Evolutionary conservation across 2,797 vertebrate genomes (phyloP).

Genomic region (Onychomys arenicola): DNA sequence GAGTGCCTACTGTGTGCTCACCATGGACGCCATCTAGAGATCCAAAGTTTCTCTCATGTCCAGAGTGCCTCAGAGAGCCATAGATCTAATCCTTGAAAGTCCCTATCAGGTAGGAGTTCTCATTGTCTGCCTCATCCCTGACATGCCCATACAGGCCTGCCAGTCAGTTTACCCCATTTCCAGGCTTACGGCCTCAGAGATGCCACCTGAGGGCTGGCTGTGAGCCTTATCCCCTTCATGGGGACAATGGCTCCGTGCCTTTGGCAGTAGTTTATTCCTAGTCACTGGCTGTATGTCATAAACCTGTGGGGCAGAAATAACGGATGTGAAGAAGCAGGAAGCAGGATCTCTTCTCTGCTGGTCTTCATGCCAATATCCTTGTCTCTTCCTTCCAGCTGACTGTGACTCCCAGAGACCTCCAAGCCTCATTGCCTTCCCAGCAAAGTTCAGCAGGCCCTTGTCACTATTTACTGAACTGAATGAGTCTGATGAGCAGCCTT

Average conservation of each 20-base stretch:
- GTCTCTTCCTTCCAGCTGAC: not conserved
- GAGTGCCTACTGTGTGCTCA: not conserved
- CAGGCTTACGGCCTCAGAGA: not conserved
- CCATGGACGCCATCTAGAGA: not conserved
- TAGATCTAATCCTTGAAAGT: not conserved
- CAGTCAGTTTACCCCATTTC: no score
- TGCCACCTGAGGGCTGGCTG: not conserved
- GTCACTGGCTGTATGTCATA: not conserved
- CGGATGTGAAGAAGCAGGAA: not conserved
- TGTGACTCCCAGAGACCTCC: not conserved
- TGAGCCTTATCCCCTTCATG: not conserved
- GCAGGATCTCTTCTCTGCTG: not conserved
- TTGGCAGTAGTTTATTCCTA: not conserved
- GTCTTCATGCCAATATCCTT: not conserved
- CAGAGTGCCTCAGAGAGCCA: not conserved
- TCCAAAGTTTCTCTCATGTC: not conserved
- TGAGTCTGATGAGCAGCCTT: not conserved
- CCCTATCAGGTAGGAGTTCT: not conserved
- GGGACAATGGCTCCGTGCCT: not conserved
- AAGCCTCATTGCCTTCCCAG: not conserved
- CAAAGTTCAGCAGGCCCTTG: not conserved
- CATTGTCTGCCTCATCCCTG: not conserved
- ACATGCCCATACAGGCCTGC: not conserved
- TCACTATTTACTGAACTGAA: not conserved
- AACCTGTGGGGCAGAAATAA: not conserved